Evolutionary conservation across 2,797 vertebrate species (phyloP).

Genomic region (Ptychobarbus kaznakovi): DNA sequence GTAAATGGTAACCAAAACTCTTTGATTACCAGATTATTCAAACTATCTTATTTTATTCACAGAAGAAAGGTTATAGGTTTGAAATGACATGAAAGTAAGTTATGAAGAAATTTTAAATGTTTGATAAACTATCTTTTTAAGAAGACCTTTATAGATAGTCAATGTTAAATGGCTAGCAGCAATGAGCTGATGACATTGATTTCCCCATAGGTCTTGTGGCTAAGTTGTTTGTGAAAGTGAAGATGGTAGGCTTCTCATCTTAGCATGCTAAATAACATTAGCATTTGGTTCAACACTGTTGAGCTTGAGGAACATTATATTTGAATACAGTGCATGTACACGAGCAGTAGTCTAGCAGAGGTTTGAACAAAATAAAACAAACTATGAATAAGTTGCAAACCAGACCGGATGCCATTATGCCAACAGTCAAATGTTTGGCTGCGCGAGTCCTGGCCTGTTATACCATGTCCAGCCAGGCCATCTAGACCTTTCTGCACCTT

Average conservation of each 20-base stretch:
- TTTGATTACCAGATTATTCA: background rate
- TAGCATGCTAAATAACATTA: background rate
- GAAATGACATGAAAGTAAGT: background rate
- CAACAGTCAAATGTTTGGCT: background rate
- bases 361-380: background rate
- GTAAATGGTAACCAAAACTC: background rate
- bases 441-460: background rate
- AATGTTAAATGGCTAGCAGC: background rate
- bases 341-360: background rate
- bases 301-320: background rate
- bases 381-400: background rate
- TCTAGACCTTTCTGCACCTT: constrained; percentile 30
- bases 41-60: background rate
- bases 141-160: background rate
- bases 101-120: background rate
- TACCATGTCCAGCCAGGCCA: background rate
- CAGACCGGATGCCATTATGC: background rate
- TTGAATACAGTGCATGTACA: background rate
- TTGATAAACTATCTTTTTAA: background rate
- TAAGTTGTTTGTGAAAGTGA: background rate
- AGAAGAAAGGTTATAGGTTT: background rate
- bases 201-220: background rate
- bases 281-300: background rate
- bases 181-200: background rate
- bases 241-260: background rate